phyloP scores from a whole-genome alignment of 35 echinoderm and acorn worm genomes.

The Holothuria glaberrima region DNA sequence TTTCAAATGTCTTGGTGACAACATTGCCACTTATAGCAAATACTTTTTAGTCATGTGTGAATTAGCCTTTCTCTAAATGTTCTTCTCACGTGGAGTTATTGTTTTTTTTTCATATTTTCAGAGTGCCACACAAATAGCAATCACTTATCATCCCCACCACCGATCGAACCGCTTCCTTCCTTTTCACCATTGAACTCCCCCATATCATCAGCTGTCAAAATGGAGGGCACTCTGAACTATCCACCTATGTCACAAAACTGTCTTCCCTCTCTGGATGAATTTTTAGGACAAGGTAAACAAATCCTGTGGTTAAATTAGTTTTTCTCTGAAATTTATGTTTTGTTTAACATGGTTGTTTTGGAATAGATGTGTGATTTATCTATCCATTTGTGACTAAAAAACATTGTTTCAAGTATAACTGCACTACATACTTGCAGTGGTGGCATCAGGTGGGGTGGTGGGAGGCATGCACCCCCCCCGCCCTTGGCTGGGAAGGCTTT shows the following conservation, averaged over 20 bases:
- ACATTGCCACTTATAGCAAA: not conserved
- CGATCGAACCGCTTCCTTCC: conserved; percentile 22
- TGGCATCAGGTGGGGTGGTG: no score
- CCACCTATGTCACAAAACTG: not conserved
- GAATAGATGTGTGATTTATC: not conserved
- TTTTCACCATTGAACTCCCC: conserved; percentile 35
- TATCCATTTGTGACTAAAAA: no score
- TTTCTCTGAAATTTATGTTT: not conserved
- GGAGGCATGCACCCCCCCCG: no score
- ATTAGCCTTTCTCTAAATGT: not conserved
- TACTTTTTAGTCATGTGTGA: not conserved
- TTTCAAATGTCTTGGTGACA: no score
- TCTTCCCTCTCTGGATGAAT: conserved; percentile 34
- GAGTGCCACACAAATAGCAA: conserved; percentile 25
- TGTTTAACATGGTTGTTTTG: not conserved
- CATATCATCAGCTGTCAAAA: conserved; percentile 13
- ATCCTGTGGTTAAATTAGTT: no score
- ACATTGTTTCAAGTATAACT: no score
- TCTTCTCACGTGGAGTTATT: not conserved
- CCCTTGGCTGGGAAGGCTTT: no score
- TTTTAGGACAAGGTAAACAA: conserved; percentile 12
- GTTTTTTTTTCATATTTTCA: not conserved
- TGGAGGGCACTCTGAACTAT: conserved; percentile 6
- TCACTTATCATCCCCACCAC: not conserved
- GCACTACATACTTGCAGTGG: no score